phyloP scores from a whole-genome alignment of 2,113 vertebrate species.

The Dipodomys merriami region DNA sequence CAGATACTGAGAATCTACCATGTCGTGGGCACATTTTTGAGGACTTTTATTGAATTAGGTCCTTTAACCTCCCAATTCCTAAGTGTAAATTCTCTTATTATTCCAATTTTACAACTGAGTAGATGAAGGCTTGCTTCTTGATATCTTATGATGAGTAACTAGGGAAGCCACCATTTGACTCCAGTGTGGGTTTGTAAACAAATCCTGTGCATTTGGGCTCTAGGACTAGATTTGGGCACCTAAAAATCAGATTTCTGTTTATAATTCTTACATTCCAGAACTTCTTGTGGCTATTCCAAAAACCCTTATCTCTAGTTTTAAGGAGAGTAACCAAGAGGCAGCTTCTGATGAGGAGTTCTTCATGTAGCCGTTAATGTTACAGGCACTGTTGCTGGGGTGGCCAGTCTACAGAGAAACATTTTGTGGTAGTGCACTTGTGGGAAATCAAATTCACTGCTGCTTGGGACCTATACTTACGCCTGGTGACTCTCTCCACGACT shows the following conservation, averaged over 20 bases:
- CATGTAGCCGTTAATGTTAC: not conserved
- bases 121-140: not conserved
- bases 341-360: slow-evolving; percentile 15
- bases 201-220: not conserved
- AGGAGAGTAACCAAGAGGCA: not conserved
- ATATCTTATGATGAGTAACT: not conserved
- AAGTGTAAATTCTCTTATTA: not conserved
- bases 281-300: not conserved
- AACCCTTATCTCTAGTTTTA: not conserved
- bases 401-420: not conserved
- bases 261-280: not conserved
- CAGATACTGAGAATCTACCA: not conserved
- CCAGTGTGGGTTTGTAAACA: not conserved
- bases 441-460: not conserved
- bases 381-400: not conserved
- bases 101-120: not conserved
- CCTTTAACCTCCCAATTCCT: not conserved
- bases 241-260: not conserved
- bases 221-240: not conserved
- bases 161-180: not conserved
- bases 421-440: not conserved
- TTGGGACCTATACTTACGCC: not conserved
- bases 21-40: not conserved
- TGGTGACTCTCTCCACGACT: not conserved
- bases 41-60: not conserved